Evolutionary conservation across 2,113 vertebrate species (phyloP), one percentile per base, ranked within the genome.

Genomic region (Salvelinus fontinalis): DNA sequence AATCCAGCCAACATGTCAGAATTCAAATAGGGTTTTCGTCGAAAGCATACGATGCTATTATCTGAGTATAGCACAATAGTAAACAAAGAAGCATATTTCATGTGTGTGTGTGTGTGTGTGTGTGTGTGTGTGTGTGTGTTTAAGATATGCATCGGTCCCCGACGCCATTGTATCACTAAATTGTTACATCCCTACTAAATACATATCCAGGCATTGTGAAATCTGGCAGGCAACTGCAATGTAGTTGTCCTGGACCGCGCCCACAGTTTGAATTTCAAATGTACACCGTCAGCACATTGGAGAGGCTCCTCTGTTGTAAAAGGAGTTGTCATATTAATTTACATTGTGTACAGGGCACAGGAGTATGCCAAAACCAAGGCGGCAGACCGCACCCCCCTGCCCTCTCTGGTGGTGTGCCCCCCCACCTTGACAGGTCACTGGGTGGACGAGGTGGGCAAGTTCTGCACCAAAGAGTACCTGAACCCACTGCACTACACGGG

Each of bases 381-480:
- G n/a, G 93, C 95, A 48, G 97, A 99, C 89, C 94, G 94, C 85
- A 93, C 94, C 88, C 96, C 96, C 62, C 90, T 99, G 79, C 97
- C 98, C 44, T 99, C 98, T 18, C 94, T 99, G 85, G 98, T 99
- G 51, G 96, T 99, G 48, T 99, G 98, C 82, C 98, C 98, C 11
- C 98, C 98, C 80, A 99, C 98, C 0, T 93, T 99, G 78, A 99
- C 98, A 0, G 98, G 98, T 67, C 98, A 99, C 77, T 99, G 98
- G 98, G 97, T 99, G 79, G 98, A 99, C 82, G 98, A 99, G 93
- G 97, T 99, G 27, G 91, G 95, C 81, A 99, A 99, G 89, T 99
- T 99, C 88, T 99, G 97, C 83, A 89, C 95, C n/a, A 97, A 91
- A 90, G 98, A 99, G 27, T 99, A 95, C 93, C 95, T 99, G 79